Conservation (phyloP, 2,797 vertebrate species). For the Danio tinwini region DNA sequence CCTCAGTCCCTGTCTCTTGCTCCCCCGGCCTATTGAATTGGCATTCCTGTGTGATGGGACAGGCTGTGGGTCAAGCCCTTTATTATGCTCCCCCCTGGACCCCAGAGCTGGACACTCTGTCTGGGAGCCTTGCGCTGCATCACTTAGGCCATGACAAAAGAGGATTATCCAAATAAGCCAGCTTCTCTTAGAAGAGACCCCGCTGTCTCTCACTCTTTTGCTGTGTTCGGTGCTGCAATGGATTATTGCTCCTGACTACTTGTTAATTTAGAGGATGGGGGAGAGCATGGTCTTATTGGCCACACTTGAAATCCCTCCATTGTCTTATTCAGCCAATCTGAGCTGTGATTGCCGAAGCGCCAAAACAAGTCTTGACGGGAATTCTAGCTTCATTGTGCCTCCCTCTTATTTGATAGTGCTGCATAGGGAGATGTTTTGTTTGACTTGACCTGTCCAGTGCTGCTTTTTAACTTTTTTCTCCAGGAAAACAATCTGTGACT, state of each 20-base stretch:
- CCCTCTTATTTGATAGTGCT: neutral
- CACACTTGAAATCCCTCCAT: slow-evolving; percentile 26
- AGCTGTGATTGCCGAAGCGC: neutral
- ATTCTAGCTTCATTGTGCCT: neutral
- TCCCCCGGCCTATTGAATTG: slow-evolving; percentile 60
- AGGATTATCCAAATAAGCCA: slow-evolving; percentile 72
- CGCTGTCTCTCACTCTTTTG: slow-evolving; percentile 1
- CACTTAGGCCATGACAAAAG: slow-evolving; percentile 71
- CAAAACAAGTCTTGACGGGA: slow-evolving; percentile 8
- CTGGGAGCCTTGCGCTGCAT: slow-evolving; percentile 20
- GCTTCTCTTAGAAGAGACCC: slow-evolving; percentile 53
- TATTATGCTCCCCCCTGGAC: slow-evolving; percentile 30
- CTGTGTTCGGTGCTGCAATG: slow-evolving; percentile 17
- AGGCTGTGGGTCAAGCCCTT: slow-evolving; percentile 51
- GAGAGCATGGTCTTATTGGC: slow-evolving; percentile 52
- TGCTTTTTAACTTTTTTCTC: neutral
- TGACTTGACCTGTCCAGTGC: neutral
- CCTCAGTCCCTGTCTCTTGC: slow-evolving; percentile 48
- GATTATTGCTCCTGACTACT: slow-evolving; percentile 50
- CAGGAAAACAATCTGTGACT: neutral
- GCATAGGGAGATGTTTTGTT: neutral
- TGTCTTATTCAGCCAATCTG: slow-evolving; percentile 1
- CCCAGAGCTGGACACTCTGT: slow-evolving; percentile 14
- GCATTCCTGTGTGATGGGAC: slow-evolving; percentile 34
- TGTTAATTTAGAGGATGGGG: slow-evolving; percentile 72